Conservation (phyloP, 2,797 vertebrate genomes). For the Podarcis siculus region DNA sequence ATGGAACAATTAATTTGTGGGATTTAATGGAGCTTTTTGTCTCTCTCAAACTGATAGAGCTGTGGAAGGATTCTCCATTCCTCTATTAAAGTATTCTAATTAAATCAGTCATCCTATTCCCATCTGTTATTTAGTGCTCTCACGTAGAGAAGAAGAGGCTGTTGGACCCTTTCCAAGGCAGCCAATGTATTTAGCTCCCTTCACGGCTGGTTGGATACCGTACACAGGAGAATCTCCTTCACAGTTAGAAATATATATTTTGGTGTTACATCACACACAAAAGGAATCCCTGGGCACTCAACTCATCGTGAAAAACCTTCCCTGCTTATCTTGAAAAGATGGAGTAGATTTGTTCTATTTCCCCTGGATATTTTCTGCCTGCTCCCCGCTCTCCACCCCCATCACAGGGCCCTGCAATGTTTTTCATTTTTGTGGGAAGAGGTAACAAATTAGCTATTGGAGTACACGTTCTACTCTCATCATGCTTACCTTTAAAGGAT, state of each 20-base stretch:
- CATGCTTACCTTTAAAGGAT: constrained; percentile 20
- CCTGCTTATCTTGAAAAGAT: constrained; percentile 44
- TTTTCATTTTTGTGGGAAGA: constrained; percentile 40
- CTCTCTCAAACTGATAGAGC: constrained; percentile 66
- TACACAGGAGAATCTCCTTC: constrained; percentile 71
- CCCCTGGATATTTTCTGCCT: background rate
- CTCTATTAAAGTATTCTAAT: constrained; percentile 83
- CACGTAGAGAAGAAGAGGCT: constrained; percentile 62
- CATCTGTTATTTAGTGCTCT: constrained; percentile 78
- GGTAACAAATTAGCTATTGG: constrained; percentile 22
- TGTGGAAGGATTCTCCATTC: constrained; percentile 69
- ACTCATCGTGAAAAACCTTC: constrained; percentile 48
- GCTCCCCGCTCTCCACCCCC: background rate
- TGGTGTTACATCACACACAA: constrained; percentile 55
- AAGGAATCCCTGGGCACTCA: constrained; percentile 61
- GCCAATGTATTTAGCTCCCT: constrained; percentile 71
- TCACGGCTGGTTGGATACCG: constrained; percentile 76
- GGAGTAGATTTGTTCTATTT: constrained; percentile 49
- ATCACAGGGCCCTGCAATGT: background rate
- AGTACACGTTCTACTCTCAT: constrained; percentile 23
- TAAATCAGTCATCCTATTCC: constrained; percentile 80
- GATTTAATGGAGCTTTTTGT: constrained; percentile 72
- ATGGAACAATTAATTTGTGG: constrained; percentile 75
- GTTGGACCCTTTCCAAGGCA: constrained; percentile 77
- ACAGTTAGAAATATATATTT: constrained; percentile 70